Evolutionary conservation across 2,888 invertebrate genomes (phyloP).

Genomic region (Sarcophaga rosellei): DNA sequence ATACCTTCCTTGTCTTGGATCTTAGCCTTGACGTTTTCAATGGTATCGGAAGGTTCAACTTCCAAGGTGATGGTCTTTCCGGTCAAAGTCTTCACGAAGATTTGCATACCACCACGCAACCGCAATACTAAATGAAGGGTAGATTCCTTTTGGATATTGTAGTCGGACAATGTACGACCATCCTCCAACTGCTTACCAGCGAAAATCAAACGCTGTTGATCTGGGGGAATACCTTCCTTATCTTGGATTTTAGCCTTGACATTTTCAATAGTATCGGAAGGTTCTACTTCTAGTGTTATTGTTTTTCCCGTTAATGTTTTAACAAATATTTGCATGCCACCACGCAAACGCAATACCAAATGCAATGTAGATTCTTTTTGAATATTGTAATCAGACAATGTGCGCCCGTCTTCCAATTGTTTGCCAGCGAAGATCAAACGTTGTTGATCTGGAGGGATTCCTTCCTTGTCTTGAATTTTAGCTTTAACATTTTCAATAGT

Average conservation of each 20-base stretch:
- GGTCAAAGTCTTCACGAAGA: conserved; percentile 70
- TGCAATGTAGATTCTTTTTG: conserved; percentile 70
- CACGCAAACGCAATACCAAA: conserved; percentile 82
- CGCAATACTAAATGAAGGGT: conserved; percentile 71
- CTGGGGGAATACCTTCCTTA: conserved; percentile 78
- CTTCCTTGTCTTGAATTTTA: conserved; percentile 71
- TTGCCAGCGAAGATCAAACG: conserved; percentile 71
- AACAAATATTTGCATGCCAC: conserved; percentile 84
- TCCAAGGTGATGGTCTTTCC: conserved; percentile 71
- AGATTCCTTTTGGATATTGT: conserved; percentile 71
- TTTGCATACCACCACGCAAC: conserved; percentile 71
- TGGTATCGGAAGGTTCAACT: conserved; percentile 71
- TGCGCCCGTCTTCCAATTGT: conserved; percentile 71
- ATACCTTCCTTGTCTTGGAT: conserved; percentile 71
- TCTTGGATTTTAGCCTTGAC: conserved; percentile 77
- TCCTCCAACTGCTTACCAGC: conserved; percentile 77
- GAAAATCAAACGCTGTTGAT: conserved; percentile 77
- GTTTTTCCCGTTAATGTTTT: conserved; percentile 76
- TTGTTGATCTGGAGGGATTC: conserved; percentile 71
- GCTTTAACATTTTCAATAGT: conserved; percentile 71
- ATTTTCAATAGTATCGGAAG: conserved; percentile 74
- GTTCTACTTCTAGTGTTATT: conserved; percentile 73
- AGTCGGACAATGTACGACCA: conserved; percentile 75
- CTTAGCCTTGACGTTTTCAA: conserved; percentile 71
- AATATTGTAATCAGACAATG: conserved; percentile 71